Base-by-base conservation (phyloP, 2,113 vertebrate genomes). In the Ciconia boyciana region DNA sequence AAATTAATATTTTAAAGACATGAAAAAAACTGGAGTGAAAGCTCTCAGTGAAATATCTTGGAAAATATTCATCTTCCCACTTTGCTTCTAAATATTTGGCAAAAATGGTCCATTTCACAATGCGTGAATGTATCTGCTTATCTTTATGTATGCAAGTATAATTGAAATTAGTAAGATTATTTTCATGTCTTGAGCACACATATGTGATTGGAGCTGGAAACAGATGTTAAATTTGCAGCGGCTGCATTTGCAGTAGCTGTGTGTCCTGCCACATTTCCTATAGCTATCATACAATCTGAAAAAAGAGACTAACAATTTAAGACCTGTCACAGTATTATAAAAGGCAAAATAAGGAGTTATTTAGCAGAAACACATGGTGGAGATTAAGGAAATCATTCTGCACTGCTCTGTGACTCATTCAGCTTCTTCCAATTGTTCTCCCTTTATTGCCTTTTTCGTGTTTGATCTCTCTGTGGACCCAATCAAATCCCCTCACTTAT, bases 271-370 rank as follows among this genome's bases (percentile, higher is more conserved):
- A 80, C 31, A 68, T 89, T 90, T 96, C 39, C 65, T 83, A 64
- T 26, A 72, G 58, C 10, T 81, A 60, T 62, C 41, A 87, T 22
- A 80, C 16, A 65, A 44, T 70, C 43, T 31, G 60, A 68, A 72
- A 72, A 96, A 55, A 44, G 7, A 94, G 2, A 58, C 41, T 31
- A 91, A 75, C 32, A 62, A 89, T 89, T 62, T 84, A 64, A 91
- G 22, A 58, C 49, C 61, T 95, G 46, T 64, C 91, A 75, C 5
- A 4, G 49, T 61, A 54, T 39, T 54, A 65, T 26, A 92, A 81
- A 92, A 95, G 26, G 22, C 16, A 90, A 96, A 93, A 92, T 49
- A 96, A 96, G 70, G 75, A 89, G 24, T 95, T 93, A 83, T 76
- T 96, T 96, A 96, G 17, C 60, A 96, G 66, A 91, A 91, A 93